Conservation (phyloP, 1,140 invertebrate species). For the Drosophila parabipectinata region DNA sequence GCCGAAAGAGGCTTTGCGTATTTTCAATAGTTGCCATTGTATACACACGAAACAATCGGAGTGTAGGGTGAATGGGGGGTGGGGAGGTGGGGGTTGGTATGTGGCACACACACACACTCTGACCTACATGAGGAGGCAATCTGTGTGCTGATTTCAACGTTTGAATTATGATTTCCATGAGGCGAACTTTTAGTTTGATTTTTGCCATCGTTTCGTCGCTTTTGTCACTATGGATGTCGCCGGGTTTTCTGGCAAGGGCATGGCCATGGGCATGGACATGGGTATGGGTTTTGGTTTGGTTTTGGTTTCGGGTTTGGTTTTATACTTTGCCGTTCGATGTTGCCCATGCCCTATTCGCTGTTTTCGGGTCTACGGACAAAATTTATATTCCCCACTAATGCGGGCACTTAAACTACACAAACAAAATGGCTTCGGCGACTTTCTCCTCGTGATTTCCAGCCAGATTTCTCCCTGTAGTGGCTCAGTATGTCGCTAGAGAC, state of each 20-base stretch:
- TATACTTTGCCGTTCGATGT: slow-evolving; percentile 7
- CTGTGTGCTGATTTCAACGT: slow-evolving; percentile 74
- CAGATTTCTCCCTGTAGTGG: neutral
- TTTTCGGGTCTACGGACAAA: slow-evolving; percentile 61
- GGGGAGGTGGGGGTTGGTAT: neutral
- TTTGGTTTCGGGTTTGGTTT: slow-evolving; percentile 15
- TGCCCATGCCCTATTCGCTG: slow-evolving; percentile 4
- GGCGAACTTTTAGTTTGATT: slow-evolving; percentile 79
- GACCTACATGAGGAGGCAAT: slow-evolving; percentile 48
- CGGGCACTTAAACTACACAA: slow-evolving; percentile 80
- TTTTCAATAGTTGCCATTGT: slow-evolving; percentile 80
- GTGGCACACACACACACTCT: slow-evolving; percentile 24
- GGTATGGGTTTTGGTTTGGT: slow-evolving; percentile 13
- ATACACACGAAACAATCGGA: slow-evolving; percentile 65
- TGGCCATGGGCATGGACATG: slow-evolving; percentile 2
- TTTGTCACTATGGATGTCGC: slow-evolving; percentile 55
- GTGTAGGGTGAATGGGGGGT: neutral
- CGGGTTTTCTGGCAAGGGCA: slow-evolving; percentile 12
- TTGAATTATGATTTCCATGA: slow-evolving; percentile 82
- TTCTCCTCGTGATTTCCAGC: neutral
- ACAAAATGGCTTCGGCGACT: slow-evolving; percentile 65
- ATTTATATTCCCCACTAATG: slow-evolving; percentile 81
- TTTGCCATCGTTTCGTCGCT: slow-evolving; percentile 72
- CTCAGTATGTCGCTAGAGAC: slow-evolving; percentile 59
- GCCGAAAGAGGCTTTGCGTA: slow-evolving; percentile 77